Percentiles rank a stretch among this genome's conserved stretches.
phyloP scores from a whole-genome alignment of 1,140 invertebrate genomes.

The Diuraphis noxia region DNA sequence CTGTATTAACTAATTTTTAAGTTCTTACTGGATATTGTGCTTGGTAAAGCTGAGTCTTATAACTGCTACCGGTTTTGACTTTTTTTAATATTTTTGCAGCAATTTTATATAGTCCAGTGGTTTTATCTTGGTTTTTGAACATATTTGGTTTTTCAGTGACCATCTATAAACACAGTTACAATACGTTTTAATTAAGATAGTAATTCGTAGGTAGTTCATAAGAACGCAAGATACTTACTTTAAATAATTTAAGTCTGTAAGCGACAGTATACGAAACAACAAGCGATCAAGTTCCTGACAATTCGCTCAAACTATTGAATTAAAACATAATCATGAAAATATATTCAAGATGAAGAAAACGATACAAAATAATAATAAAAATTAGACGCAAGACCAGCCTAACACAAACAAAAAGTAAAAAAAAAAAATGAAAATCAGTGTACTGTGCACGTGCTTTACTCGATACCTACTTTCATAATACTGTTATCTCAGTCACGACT shows the following conservation, averaged over 20 bases:
- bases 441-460: not conserved
- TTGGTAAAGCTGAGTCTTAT: conserved; percentile 73
- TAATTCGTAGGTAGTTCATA: not conserved
- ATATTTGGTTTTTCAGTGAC: not conserved
- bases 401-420: no score
- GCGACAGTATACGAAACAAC: not conserved
- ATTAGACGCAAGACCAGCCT: not conserved
- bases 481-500: no score
- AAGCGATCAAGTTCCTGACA: not conserved
- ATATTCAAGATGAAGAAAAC: not conserved
- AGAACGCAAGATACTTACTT: not conserved
- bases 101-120: conserved; percentile 76
- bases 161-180: not conserved
- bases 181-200: not conserved
- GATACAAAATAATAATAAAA: not conserved
- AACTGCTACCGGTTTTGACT: conserved; percentile 69
- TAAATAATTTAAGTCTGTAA: not conserved
- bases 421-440: not conserved
- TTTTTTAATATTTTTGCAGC: conserved; percentile 70
- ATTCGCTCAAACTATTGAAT: not conserved
- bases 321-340: not conserved
- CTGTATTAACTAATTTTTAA: not conserved
- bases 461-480: not conserved
- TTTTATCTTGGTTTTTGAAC: conserved; percentile 16
- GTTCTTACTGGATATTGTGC: conserved; percentile 69